A percentile compares a stretch with the other conserved stretches of the same genome.
phyloP scores from a whole-genome alignment of 2,888 invertebrate genomes.

The Habroteleia sp. region DNA sequence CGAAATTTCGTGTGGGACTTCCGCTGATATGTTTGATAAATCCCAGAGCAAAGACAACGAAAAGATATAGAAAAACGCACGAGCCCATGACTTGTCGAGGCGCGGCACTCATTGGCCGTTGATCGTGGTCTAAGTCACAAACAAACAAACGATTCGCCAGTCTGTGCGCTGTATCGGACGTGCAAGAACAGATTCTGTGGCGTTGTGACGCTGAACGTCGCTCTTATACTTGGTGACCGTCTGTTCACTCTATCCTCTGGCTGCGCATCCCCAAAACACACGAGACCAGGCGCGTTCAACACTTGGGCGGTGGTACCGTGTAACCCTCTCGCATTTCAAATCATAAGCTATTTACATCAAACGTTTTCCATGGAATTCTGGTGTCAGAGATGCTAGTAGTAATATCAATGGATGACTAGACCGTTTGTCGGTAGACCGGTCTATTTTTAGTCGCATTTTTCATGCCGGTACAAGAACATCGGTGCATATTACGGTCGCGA shows the following conservation, averaged over 20 bases:
- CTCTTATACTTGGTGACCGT: slow-evolving; percentile 62
- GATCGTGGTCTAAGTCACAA: slow-evolving; percentile 4
- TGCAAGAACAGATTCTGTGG: slow-evolving; percentile 58
- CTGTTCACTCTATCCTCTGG: slow-evolving; percentile 61
- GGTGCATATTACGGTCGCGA: too few species aligned
- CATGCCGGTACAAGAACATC: slow-evolving; percentile 4
- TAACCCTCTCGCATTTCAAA: slow-evolving; percentile 42
- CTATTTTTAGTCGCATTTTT: slow-evolving; percentile 7
- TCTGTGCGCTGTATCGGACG: slow-evolving; percentile 33
- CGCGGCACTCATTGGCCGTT: slow-evolving; percentile 9
- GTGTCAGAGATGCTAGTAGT: too few species aligned
- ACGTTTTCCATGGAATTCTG: slow-evolving; percentile 14
- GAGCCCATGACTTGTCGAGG: slow-evolving; percentile 12
- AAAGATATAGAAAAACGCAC: slow-evolving; percentile 16
- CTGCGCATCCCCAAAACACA: slow-evolving; percentile 66
- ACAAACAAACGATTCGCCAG: slow-evolving; percentile 21
- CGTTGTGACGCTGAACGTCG: slow-evolving; percentile 62
- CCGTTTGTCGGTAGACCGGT: too few species aligned
- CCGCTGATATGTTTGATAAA: slow-evolving; percentile 32
- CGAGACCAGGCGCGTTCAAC: slow-evolving; percentile 56
- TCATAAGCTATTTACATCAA: slow-evolving; percentile 43
- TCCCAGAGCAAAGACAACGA: slow-evolving; percentile 34
- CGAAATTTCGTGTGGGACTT: slow-evolving; percentile 32
- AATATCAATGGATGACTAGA: slow-evolving; percentile 15
- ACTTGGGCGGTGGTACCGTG: slow-evolving; percentile 50